Base-by-base conservation (phyloP, 2,888 invertebrate genomes). In the Hypercompe scribonia region DNA sequence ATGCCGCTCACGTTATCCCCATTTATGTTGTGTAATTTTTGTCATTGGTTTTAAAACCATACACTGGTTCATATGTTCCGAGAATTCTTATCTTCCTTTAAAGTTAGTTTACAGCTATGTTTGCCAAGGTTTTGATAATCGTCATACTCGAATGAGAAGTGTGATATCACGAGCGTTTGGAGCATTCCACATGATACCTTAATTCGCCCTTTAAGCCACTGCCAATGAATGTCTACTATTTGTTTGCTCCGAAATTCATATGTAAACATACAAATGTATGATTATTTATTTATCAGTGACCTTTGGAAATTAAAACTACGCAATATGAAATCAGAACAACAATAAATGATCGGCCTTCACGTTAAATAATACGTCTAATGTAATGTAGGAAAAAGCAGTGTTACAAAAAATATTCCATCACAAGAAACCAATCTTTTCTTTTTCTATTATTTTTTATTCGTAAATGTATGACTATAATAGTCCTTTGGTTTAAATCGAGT, bases 1-100 rank as follows among this genome's bases (percentile, higher is more conserved):
- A 69, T 69, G 7, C 31, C 31, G 61, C 31, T 61, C 39, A 61
- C 58, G 36, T 39, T 31, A 61, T 70, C 34, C 46, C 39, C 63
- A 33, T 70, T 31, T 69, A 31, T 68, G 33, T 58, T 68, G 50
- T 28, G 42, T 66, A 42, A 66, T 66, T 66, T 21, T 31, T 67
- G 46, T 36, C 54, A 68, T 36, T 54, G 34, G n/a, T 54, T 54
- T 36, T 68, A 54, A 54, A 34, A 58, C 31, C 39, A 69, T 69
- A 36, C 31, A 34, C n/a, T n/a, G 34, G 15, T 21, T 2, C 3
- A 1, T 13, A 31, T 66, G 21, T 31, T 28, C 28, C 2, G 13
- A 13, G 13, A 61, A 31, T 58, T 58, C 58, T 58, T 58, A 28
- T 15, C 13, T 18, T 15, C n/a, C 50, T 31, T 61, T 31, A 28